Percentiles rank a stretch among this genome's conserved stretches.
These are phyloP conservation scores for Choristoneura fumiferana DNA, from an alignment of 1,140 invertebrate genomes.

Conservation along the genomic window DNA sequence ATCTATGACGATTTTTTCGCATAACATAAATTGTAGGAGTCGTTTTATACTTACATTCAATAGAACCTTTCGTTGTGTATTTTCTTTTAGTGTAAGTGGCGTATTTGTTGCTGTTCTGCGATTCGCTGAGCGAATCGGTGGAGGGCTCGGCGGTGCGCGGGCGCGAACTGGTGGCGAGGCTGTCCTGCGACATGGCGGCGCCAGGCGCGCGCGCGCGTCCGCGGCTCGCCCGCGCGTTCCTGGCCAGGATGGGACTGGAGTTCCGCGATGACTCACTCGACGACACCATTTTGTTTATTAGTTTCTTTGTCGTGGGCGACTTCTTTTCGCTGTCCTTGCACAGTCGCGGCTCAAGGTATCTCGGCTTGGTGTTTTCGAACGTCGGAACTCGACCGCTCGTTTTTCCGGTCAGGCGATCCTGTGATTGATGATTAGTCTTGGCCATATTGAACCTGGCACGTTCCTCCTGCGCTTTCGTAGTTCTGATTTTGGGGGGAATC, in stretches of 20 bases:
- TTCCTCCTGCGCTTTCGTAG: conserved; percentile 65
- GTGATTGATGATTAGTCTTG: conserved; percentile 39
- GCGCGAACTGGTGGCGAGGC: conserved; percentile 50
- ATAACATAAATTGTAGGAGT: too few relatives aligned
- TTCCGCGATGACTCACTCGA: conserved; percentile 62
- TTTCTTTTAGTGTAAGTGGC: conserved; percentile 63
- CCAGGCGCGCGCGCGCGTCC: conserved; percentile 26
- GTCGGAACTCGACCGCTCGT: conserved; percentile 20
- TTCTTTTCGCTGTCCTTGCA: conserved; percentile 32
- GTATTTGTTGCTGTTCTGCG: conserved; percentile 60
- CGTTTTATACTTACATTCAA: conserved; percentile 48
- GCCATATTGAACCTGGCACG: conserved; percentile 57
- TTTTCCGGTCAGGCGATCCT: conserved; percentile 35
- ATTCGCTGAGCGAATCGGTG: conserved; percentile 58
- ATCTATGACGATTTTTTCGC: too few relatives aligned
- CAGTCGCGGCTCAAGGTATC: conserved; percentile 46
- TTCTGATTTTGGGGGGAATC: conserved; percentile 49
- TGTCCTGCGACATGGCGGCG: conserved; percentile 61
- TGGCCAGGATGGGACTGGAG: conserved; percentile 49
- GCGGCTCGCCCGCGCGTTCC: conserved; percentile 32
- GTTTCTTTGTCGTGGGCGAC: conserved; percentile 31
- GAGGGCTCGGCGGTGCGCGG: conserved; percentile 62
- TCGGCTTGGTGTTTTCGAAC: conserved; percentile 49
- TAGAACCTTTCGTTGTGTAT: conserved; percentile 42
- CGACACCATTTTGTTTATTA: conserved; percentile 42